Evolutionary conservation across 2,113 vertebrate species (phyloP), one percentile per base, ranked within the genome.

Genomic region (Canis aureus): DNA sequence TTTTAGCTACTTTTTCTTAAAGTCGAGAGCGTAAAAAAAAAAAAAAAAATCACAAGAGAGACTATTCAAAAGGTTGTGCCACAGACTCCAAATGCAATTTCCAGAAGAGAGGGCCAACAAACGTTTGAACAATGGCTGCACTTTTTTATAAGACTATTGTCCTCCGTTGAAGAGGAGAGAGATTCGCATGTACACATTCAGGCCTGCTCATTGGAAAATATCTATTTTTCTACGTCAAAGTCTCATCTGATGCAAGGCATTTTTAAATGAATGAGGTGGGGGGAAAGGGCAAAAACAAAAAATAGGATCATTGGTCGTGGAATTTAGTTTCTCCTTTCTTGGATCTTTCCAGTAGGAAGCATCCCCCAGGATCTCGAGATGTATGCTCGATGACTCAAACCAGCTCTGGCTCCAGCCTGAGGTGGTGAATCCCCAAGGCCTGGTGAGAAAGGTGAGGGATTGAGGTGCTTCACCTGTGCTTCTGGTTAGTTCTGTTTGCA

Each of bases 1-100:
- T 59, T 82, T 92, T 22, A 89, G 60, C 38, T 29, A 12, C 35
- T 88, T 87, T 32, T 35, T 64, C 80, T 67, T 66, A 82, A 85
- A 79, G 51, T 76, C 88, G 53, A 78, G 32, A 51, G 17, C 11
- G 19, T 64, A n/a, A 55, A 85, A 71, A 43, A 17, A 3, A 67
- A n/a, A n/a, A 43, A 11, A 3, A 3, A 74, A 3, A 74, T 84
- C 38, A 49, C 64, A 89, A 49, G 22, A 71, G 55, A 94, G 51
- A 78, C 5, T 62, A 38, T 79, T 66, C 29, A 35, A 55, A 74
- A 76, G 29, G 60, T 78, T 11, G 17, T 53, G 25, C n/a, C 64
- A 25, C 10, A 38, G 17, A 73, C 22, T 83, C 81, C 35, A 78
- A 59, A 93, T 6, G 35, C 7, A 43, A 76, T 32, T n/a, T 78